Evolutionary conservation across 2,797 vertebrate species (phyloP), one percentile per base, ranked within the genome.

Genomic region (Bovichtus diacanthus): DNA sequence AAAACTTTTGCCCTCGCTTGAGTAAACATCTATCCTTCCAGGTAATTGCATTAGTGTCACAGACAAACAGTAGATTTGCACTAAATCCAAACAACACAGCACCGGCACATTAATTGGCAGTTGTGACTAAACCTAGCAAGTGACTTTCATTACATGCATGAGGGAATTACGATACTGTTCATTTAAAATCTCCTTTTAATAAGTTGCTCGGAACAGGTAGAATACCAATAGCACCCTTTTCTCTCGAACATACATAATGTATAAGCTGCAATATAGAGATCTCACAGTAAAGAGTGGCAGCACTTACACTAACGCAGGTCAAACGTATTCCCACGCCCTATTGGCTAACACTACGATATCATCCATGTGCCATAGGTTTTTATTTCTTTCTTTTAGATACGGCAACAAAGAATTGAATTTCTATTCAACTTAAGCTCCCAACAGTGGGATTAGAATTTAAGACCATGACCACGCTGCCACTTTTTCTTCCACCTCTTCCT

Each of bases 81-180:
- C 8, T 31, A 23, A 55, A 56, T 65, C 60, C 43, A 65, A 55
- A 65, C 39, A 49, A 34, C 62, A 44, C 61, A 31, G 16, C 19
- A 51, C 19, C 34, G 0, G 23, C 18, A 27, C 4, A 41, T 27
- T 68, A 46, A 56, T 11, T 56, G 51, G 55, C 41, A 54, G 15
- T 46, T 31, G 44, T 60, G 55, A 68, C 47, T 53, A 27, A 55
- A 74, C 18, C 39, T 27, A 58, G 65, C 34, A 16, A 36, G 38
- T 43, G 39, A 29, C 39, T 69, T 62, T 38, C 29, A 69, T 76
- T 76, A 76, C 74, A 70, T 25, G 58, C 43, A 70, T 63, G 59
- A 70, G 41, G 44, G 31, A 50, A 70, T 76, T 54, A 53, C 11
- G 47, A 61, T 75, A n/a, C 41, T n/a, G 31, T 47, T 72, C 16